Evolutionary conservation across 2,113 vertebrate genomes (phyloP).

Genomic region (rabbit (Oryctolagus cuniculus)): DNA sequence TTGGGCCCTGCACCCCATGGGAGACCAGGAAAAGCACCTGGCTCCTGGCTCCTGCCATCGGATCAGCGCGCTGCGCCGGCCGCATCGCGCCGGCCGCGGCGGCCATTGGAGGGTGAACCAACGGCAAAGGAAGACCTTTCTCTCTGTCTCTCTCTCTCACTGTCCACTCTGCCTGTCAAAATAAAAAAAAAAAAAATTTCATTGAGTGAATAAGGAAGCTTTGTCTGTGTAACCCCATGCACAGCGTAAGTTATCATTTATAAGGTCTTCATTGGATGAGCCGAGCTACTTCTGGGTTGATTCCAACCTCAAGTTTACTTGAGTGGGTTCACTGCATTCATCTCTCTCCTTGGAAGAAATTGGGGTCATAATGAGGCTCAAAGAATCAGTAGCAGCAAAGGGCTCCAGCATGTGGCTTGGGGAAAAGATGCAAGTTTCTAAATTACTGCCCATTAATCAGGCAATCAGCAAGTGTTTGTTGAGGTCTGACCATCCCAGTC

Average conservation of each 20-base stretch:
- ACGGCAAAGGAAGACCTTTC: too few relatives aligned
- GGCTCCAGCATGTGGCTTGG: background rate
- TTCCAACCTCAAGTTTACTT: background rate
- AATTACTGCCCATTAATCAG: background rate
- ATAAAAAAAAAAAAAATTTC: too few relatives aligned
- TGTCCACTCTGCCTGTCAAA: too few relatives aligned
- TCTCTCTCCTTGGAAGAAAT: conserved; percentile 12
- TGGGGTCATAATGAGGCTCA: background rate
- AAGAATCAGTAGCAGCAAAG: background rate
- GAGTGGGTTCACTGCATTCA: background rate
- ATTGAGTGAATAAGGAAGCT: conserved; percentile 20
- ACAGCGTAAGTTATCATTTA: background rate
- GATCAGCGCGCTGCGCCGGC: too few relatives aligned
- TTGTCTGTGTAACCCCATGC: background rate
- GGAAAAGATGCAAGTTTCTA: background rate
- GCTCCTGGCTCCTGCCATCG: too few relatives aligned
- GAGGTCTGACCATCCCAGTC: background rate
- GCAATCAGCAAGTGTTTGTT: background rate
- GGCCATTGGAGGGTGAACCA: too few relatives aligned
- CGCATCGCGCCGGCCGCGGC: too few relatives aligned
- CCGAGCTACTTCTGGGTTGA: background rate
- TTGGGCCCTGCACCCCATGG: too few relatives aligned
- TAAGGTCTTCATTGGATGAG: background rate
- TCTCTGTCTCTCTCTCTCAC: too few relatives aligned
- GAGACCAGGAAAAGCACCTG: too few relatives aligned